phyloP scores from a whole-genome alignment of 2,888 invertebrate genomes.

The Cosmia pyralina region DNA sequence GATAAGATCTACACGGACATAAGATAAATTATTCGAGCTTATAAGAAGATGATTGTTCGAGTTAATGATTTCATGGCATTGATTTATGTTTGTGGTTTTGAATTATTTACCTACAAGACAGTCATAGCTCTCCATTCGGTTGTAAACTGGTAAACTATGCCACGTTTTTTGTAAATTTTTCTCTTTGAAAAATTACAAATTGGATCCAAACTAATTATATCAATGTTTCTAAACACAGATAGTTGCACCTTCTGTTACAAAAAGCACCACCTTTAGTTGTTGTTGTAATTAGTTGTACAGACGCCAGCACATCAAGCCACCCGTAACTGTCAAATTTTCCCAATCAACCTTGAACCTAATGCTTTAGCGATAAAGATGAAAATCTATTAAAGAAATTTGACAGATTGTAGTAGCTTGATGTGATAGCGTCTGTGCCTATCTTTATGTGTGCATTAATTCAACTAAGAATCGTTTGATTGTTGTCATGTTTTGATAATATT shows the following conservation, averaged over 20 bases:
- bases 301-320: too few species aligned
- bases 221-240: too few species aligned
- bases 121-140: too few species aligned
- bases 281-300: background rate
- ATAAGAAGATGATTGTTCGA: conserved; percentile 47
- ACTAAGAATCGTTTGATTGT: background rate
- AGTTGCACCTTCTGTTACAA: background rate
- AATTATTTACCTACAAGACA: background rate
- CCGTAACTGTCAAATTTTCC: too few species aligned
- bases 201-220: background rate
- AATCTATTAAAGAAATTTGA: too few species aligned
- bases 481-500: background rate
- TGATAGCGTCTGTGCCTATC: too few species aligned
- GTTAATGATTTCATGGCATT: conserved; percentile 15
- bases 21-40: conserved; percentile 50
- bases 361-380: too few species aligned
- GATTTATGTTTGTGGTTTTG: conserved; percentile 41
- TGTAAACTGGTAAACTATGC: too few species aligned
- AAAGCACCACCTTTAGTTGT: background rate
- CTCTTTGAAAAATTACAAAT: background rate
- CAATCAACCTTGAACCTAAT: too few species aligned
- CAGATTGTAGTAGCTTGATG: too few species aligned
- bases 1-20: conserved; percentile 65
- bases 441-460: background rate
- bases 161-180: background rate